Evolutionary conservation across 2,797 vertebrate species (phyloP).

Genomic region (Anabacerthia variegaticeps): DNA sequence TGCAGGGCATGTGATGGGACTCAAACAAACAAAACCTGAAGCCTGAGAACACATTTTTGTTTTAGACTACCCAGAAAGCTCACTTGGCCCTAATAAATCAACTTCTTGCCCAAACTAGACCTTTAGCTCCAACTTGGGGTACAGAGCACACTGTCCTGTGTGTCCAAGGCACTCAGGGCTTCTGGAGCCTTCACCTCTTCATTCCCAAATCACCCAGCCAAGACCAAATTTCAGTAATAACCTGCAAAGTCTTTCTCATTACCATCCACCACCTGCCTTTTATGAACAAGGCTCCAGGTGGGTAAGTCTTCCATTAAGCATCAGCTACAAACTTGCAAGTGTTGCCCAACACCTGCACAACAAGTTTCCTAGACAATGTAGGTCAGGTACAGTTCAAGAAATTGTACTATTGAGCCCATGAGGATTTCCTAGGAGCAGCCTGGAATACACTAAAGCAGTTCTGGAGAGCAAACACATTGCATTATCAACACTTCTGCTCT

Average conservation of each 20-base stretch:
- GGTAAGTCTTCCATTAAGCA: neutral
- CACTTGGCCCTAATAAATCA: neutral
- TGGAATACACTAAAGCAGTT: fast-evolving
- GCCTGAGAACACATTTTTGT: neutral
- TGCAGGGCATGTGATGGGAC: neutral
- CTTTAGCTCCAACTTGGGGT: fast-evolving
- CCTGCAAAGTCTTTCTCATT: neutral
- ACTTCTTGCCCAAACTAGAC: neutral
- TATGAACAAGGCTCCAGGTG: neutral
- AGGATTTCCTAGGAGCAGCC: neutral
- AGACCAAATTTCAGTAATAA: neutral
- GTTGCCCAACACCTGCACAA: neutral
- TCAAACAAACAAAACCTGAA: neutral
- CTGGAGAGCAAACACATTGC: neutral
- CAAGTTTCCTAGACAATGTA: neutral
- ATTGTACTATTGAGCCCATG: neutral
- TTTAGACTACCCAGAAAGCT: neutral
- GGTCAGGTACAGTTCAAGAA: conserved; percentile 27
- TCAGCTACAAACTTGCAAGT: neutral
- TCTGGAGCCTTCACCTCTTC: neutral
- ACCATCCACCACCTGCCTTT: neutral
- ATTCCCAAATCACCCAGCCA: neutral
- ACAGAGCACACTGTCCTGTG: neutral
- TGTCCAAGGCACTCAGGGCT: neutral
- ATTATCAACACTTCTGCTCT: neutral